Evolutionary conservation across 2,888 invertebrate species (phyloP).

Genomic region (Protodeltote pygarga): DNA sequence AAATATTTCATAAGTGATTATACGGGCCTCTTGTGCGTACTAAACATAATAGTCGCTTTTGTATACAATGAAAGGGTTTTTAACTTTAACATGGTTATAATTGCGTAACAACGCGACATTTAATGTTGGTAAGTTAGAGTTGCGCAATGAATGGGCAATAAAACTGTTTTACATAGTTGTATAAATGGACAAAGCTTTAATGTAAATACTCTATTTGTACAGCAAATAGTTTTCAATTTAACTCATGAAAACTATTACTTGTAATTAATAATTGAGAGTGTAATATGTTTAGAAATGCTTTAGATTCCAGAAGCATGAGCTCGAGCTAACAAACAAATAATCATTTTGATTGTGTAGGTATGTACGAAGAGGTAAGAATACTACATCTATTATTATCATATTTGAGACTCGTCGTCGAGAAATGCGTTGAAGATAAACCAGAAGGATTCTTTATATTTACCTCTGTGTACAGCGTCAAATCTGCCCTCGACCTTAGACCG

Average conservation of each 20-base stretch:
- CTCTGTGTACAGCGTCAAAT: constrained; percentile 91
- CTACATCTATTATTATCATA: too few relatives aligned
- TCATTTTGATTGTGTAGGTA: too few relatives aligned
- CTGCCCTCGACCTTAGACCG: constrained; percentile 95
- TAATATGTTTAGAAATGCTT: too few relatives aligned
- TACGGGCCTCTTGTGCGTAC: constrained; percentile 6
- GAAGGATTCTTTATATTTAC: constrained; percentile 71
- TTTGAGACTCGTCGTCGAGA: too few relatives aligned
- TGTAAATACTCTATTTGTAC: constrained; percentile 47
- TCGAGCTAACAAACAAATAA: too few relatives aligned
- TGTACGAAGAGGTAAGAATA: too few relatives aligned
- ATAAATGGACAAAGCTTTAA: constrained; percentile 44
- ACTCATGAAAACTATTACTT: constrained; percentile 19
- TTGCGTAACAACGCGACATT: constrained; percentile 45
- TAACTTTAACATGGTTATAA: constrained; percentile 45
- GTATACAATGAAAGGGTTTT: constrained; percentile 43
- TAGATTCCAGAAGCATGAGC: too few relatives aligned
- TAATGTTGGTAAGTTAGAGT: constrained; percentile 40
- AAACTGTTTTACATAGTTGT: constrained; percentile 42
- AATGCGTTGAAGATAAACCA: too few relatives aligned
- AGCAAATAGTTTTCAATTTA: constrained; percentile 42
- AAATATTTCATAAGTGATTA: constrained; percentile 16
- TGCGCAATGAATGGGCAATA: constrained; percentile 50
- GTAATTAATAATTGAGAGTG: neutral
- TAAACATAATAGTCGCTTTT: constrained; percentile 36